Percentiles rank a stretch among this genome's conserved stretches.
Conservation (phyloP, 2,797 vertebrate species). For the Emys orbicularis region DNA sequence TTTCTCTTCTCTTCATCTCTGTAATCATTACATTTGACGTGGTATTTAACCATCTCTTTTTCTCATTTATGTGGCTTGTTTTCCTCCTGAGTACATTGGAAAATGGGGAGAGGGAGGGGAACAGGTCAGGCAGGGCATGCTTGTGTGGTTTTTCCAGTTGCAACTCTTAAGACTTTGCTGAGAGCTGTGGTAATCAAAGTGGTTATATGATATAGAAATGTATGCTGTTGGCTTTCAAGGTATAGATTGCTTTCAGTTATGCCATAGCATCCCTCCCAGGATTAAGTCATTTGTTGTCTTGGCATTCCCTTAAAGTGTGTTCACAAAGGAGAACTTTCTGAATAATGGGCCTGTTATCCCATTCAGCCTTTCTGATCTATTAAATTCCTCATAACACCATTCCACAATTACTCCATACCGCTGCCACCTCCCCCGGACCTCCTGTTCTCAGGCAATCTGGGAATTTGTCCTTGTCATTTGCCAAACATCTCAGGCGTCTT, state of each 20-base stretch:
- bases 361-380: slow-evolving; percentile 67
- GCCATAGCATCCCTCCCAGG: slow-evolving; percentile 41
- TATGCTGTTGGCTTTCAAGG: slow-evolving; percentile 57
- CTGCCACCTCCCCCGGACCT: slow-evolving; percentile 26
- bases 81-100: neutral
- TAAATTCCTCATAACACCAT: slow-evolving; percentile 63
- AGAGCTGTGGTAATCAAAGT: slow-evolving; percentile 25
- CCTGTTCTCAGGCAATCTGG: slow-evolving; percentile 59
- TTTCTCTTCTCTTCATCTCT: neutral
- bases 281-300: slow-evolving; percentile 74
- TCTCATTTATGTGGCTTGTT: slow-evolving; percentile 14
- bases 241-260: slow-evolving; percentile 61
- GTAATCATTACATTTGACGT: neutral
- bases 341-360: slow-evolving; percentile 68
- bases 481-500: slow-evolving; percentile 34
- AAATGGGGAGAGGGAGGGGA: neutral
- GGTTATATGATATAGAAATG: slow-evolving; percentile 59
- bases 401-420: slow-evolving; percentile 47
- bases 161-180: slow-evolving; percentile 48
- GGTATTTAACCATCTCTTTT: slow-evolving; percentile 22
- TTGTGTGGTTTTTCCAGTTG: slow-evolving; percentile 18
- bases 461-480: slow-evolving; percentile 45
- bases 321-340: slow-evolving; percentile 65
- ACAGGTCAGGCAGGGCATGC: neutral
- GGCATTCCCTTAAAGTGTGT: slow-evolving; percentile 56